Conservation (phyloP, 2,797 vertebrate species). For the Triplophysa bombifrons region DNA sequence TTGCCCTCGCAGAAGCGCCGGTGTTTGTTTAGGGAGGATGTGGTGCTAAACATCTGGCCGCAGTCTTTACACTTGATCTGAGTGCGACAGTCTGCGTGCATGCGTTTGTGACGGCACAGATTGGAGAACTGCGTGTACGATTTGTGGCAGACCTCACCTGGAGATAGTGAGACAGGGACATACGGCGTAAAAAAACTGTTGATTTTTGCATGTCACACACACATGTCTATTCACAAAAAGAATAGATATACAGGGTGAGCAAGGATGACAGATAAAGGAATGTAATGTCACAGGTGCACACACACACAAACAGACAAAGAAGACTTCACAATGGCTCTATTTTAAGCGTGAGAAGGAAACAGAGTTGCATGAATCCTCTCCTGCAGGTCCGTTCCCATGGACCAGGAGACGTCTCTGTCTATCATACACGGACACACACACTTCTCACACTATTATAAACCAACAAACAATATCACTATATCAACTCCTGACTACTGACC, state of each 20-base stretch:
- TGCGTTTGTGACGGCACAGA: slow-evolving; percentile 99
- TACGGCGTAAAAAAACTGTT: background rate
- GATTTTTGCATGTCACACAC: background rate
- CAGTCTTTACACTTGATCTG: slow-evolving; percentile 99
- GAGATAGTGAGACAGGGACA: slow-evolving; percentile 43
- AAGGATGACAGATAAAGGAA: slow-evolving; percentile 62
- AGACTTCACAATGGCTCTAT: slow-evolving; percentile 99
- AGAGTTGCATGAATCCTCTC: slow-evolving; percentile 99
- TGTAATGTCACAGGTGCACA: slow-evolving; percentile 54
- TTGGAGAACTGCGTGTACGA: slow-evolving; percentile 99
- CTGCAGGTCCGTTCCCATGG: slow-evolving; percentile 99
- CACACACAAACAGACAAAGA: slow-evolving; percentile 75
- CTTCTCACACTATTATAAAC: background rate
- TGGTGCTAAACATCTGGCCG: slow-evolving; percentile 99
- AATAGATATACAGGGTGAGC: slow-evolving; percentile 37
- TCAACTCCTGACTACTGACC: no score
- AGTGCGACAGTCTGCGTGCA: slow-evolving; percentile 99
- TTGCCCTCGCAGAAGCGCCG: slow-evolving; percentile 99
- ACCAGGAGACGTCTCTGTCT: slow-evolving; percentile 75
- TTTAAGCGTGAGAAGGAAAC: slow-evolving; percentile 97
- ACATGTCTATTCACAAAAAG: slow-evolving; percentile 32
- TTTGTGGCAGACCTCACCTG: slow-evolving; percentile 99
- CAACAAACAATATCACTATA: no score
- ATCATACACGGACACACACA: slow-evolving; percentile 32
- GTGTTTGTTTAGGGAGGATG: slow-evolving; percentile 99